Evolutionary conservation across 2,888 invertebrate genomes (phyloP), one percentile per base, ranked within the genome.

Genomic region (Seira ritae): DNA sequence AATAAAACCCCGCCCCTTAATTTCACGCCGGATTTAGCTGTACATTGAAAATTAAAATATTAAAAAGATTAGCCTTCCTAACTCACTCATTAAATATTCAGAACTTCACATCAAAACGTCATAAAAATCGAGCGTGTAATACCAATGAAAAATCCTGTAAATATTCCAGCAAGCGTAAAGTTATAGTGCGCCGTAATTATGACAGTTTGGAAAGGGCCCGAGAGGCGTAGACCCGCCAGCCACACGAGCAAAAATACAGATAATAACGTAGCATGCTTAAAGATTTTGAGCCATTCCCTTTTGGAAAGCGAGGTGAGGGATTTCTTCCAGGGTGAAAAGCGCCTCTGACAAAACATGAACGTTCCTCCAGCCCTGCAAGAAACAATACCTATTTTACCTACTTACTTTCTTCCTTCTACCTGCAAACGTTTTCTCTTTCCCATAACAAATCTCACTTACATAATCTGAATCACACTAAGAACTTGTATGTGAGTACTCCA

Each of bases 201-300:
- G 6, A 84, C 78, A 0, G 88, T 86, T 66, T 86, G 69, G 62
- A 88, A 87, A 2, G 88, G 84, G n/a, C 88, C 88, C 46, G 82
- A 80, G 10, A 87, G 74, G 50, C 85, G 86, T 0, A 88, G 79
- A 23, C 87, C 87, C 20, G 73, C 80, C 23, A 81, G 73, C 86
- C 87, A 87, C 10, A 85, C 62, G 12, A 84, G 55, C 6, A 86
- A 66, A 20, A 86, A 85, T 8, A 84, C 23, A 6, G 75, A 71
- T 10, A 84, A 86, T 23, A 85, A 81, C 8, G 67, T 20, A 1
- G 85, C 81, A 81, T 87, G 86, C 10, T 84, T 66, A 19, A 84
- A 66, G 23, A 87, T 76, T 82, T 84, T 42, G 3, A 87, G 19
- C 85, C 86, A 86, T 31, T 87, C 84, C 68, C 85, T 73, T 19